A percentile compares a stretch with the other conserved stretches of the same genome.
Conservation (phyloP, 2,888 invertebrate genomes). For the Bellardia pandia region DNA sequence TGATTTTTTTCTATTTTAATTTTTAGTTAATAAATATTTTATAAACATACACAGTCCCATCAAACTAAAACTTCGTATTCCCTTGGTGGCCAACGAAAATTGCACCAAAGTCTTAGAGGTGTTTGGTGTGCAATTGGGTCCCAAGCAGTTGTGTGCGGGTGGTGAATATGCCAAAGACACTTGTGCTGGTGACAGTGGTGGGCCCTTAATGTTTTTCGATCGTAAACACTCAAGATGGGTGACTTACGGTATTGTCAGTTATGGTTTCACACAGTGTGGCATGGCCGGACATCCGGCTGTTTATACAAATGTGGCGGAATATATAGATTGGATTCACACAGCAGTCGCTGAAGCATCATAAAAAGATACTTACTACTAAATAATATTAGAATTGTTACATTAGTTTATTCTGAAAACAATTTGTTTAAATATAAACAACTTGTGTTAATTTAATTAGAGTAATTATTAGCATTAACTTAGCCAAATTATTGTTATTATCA, state of each 20-base stretch:
- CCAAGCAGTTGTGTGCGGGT: conserved; percentile 89
- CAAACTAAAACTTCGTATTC: conserved; percentile 87
- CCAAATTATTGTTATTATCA: not conserved
- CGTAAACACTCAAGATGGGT: conserved; percentile 85
- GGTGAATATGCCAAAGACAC: conserved; percentile 88
- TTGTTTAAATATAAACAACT: not conserved
- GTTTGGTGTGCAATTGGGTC: conserved; percentile 85
- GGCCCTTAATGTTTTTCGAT: conserved; percentile 88
- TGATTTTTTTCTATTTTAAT: not conserved
- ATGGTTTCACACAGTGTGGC: conserved; percentile 88
- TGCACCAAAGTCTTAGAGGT: conserved; percentile 85
- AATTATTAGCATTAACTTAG: not conserved
- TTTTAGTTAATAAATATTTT: conserved; percentile 82
- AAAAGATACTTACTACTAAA: not conserved
- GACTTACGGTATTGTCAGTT: conserved; percentile 88
- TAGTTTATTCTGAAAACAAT: not conserved
- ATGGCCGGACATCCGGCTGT: conserved; percentile 88
- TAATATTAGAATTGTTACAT: conserved; percentile 61
- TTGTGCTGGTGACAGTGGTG: conserved; percentile 89
- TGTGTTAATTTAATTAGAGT: not conserved
- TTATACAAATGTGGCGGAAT: conserved; percentile 87
- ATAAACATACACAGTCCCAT: conserved; percentile 85
- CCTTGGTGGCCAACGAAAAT: conserved; percentile 85
- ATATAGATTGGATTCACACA: conserved; percentile 87
- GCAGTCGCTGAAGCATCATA: conserved; percentile 67